Evolutionary conservation across 2,888 invertebrate genomes (phyloP).

Genomic region (Adineta ricciae): DNA sequence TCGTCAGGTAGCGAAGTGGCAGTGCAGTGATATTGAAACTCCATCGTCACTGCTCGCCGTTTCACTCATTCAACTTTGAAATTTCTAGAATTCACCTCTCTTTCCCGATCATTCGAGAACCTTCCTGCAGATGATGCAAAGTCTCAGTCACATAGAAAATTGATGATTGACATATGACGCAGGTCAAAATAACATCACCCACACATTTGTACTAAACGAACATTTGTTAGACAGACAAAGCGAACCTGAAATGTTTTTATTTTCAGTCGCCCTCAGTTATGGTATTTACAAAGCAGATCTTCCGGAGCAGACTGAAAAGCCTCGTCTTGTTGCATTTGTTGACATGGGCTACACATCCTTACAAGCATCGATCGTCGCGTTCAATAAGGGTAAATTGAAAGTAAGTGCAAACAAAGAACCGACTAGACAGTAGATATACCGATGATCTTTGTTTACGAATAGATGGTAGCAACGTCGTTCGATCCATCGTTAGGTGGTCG

Average conservation of each 20-base stretch:
- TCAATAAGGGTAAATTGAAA: conserved; percentile 74
- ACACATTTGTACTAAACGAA: too few species aligned
- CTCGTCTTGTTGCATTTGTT: conserved; percentile 80
- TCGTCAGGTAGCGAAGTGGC: too few species aligned
- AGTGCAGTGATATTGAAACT: too few species aligned
- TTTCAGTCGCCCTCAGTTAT: conserved; percentile 73
- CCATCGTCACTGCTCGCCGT: too few species aligned
- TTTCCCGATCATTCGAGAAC: too few species aligned
- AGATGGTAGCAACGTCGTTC: conserved; percentile 64
- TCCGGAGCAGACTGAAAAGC: conserved; percentile 72
- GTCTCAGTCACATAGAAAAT: too few species aligned
- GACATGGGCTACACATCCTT: conserved; percentile 81
- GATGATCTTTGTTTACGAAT: background rate
- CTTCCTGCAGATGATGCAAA: too few species aligned
- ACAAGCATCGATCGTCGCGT: conserved; percentile 79
- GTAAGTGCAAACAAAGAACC: background rate
- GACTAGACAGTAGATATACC: background rate
- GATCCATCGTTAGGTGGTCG: conserved; percentile 81
- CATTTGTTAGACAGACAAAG: too few species aligned
- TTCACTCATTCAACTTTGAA: too few species aligned
- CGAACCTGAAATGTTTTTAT: background rate
- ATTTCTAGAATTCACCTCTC: too few species aligned
- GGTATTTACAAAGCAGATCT: conserved; percentile 96
- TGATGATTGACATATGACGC: background rate
- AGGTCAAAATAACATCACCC: background rate